These are phyloP conservation scores for Hippocampus guttulatus DNA, from an alignment of 2,113 vertebrate genomes.

Conservation along the genomic window DNA sequence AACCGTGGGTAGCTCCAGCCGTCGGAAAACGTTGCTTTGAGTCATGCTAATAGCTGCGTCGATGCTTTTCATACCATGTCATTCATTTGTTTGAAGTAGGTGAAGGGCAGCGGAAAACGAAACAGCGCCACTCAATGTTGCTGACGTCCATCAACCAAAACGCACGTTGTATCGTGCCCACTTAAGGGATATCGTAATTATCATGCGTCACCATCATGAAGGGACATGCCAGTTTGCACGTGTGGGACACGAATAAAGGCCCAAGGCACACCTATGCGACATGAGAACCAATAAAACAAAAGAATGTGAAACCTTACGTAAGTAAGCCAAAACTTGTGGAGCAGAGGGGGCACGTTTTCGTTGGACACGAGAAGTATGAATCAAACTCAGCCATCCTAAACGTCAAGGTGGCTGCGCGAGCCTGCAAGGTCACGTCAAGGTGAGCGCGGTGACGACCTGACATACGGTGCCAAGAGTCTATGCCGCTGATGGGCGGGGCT, in stretches of 20 bases:
- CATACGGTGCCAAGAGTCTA: background rate
- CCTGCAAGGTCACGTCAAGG: background rate
- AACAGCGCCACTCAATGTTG: too few species aligned
- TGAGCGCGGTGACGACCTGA: background rate
- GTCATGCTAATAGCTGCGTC: too few species aligned
- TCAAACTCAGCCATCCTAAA: background rate
- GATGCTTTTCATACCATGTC: too few species aligned
- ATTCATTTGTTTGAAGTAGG: too few species aligned
- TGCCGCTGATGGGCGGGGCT: background rate
- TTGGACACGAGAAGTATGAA: background rate
- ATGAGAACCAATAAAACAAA: slow-evolving; percentile 3
- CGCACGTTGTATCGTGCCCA: too few species aligned
- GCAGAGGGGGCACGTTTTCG: background rate
- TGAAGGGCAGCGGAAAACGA: too few species aligned
- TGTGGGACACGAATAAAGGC: background rate
- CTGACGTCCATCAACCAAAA: too few species aligned
- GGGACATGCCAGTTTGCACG: too few species aligned
- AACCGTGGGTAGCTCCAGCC: too few species aligned
- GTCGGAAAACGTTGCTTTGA: too few species aligned
- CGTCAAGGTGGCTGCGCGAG: background rate
- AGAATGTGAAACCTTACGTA: slow-evolving; percentile 41
- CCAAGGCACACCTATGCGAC: slow-evolving; percentile 4
- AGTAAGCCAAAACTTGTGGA: slow-evolving; percentile 2
- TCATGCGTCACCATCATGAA: too few species aligned
- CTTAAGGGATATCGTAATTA: too few species aligned